A percentile compares a stretch with the other conserved stretches of the same genome.
Evolutionary conservation across 1,140 invertebrate genomes (phyloP).

Genomic region (Zaprionus inermis): DNA sequence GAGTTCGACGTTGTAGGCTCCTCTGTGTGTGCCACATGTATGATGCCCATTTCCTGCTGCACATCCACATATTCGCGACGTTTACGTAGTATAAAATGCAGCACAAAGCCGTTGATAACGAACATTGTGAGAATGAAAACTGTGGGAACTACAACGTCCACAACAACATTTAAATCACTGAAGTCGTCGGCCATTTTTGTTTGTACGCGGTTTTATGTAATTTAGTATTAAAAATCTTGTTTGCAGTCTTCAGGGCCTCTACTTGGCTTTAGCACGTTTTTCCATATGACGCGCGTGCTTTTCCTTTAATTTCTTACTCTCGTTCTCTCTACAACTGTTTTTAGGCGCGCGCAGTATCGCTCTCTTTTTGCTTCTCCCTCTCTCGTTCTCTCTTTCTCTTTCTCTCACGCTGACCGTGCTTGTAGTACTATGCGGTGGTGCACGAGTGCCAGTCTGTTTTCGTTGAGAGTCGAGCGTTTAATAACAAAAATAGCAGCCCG

Average conservation of each 20-base stretch:
- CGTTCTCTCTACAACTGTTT: slow-evolving; percentile 7
- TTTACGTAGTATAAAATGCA: slow-evolving; percentile 59
- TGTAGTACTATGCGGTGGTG: slow-evolving; percentile 4
- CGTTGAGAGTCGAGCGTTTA: slow-evolving; percentile 47
- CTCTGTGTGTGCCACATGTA: background rate
- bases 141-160: slow-evolving; percentile 65
- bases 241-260: background rate
- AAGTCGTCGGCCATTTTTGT: slow-evolving; percentile 21
- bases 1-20: slow-evolving; percentile 25
- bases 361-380: background rate
- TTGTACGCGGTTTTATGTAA: slow-evolving; percentile 58
- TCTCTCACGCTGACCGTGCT: slow-evolving; percentile 11
- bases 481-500: slow-evolving; percentile 66
- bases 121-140: slow-evolving; percentile 51
- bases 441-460: slow-evolving; percentile 42
- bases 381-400: background rate
- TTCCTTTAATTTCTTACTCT: slow-evolving; percentile 66
- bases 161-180: slow-evolving; percentile 54
- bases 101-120: slow-evolving; percentile 60
- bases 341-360: slow-evolving; percentile 3
- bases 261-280: slow-evolving; percentile 64
- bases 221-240: slow-evolving; percentile 13
- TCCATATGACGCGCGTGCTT: slow-evolving; percentile 70
- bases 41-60: slow-evolving; percentile 5
- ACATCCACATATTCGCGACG: slow-evolving; percentile 48